Base-by-base conservation (phyloP, 2,113 vertebrate species). In the Excalfactoria chinensis region DNA sequence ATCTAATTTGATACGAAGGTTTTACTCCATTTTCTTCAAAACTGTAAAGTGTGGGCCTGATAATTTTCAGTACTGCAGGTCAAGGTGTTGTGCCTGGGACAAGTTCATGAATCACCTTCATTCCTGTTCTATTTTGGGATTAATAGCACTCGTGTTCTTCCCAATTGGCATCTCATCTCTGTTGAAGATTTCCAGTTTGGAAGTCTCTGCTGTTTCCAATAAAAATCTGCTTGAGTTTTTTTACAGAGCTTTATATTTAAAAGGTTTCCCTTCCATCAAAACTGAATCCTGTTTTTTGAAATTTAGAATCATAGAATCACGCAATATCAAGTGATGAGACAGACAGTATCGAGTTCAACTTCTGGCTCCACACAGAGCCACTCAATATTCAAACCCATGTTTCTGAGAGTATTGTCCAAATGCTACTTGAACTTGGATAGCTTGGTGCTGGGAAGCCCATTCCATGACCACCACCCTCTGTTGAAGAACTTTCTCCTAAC, bases 51-150 rank as follows among this genome's bases (percentile, higher is more conserved):
- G 22, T 34, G 21, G 60, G 32, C 76, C 46, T 84, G 49, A 13
- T 37, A 46, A 7, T 6, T 59, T n/a, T 48, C 53, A 73, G 49
- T 34, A 26, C 49, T 63, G 60, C 51, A 67, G 62, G 43, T 44
- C 83, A 74, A 55, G 44, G 56, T 71, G 43, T 28, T 49, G 62
- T 28, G 13, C 7, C 51, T 74, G 37, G 26, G 44, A 7, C 25
- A 66, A 13, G 35, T 35, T 83, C 49, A 16, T 6, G 44, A 77
- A 84, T 63, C 56, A 25, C 0, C 0, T 15, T 1, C 0, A 0
- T 84, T 76, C 37, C 53, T 59, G 18, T 63, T 46, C 18, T 1
- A 0, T 3, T 22, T 53, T 85, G 22, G 59, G 48, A 21, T 69
- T 53, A 46, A 19, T 2, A 3, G 40, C 17, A 11, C 6, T 35